phyloP scores from a whole-genome alignment of 2,888 invertebrate species.

The Agrilus biguttatus region DNA sequence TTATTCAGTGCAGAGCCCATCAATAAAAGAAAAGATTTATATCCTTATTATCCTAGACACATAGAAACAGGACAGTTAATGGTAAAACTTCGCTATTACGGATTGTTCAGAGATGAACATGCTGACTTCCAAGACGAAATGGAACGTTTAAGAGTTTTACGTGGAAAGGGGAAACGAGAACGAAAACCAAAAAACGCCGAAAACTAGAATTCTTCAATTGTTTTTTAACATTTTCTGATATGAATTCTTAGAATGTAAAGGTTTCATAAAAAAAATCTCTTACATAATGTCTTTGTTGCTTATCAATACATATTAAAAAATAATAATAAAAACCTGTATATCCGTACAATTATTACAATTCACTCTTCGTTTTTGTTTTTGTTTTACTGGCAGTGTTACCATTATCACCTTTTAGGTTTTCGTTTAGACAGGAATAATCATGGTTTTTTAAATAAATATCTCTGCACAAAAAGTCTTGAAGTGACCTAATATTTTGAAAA shows the following conservation, averaged over 20 bases:
- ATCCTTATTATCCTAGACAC: conserved; percentile 78
- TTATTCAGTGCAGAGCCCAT: conserved; percentile 64
- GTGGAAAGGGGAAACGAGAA: conserved; percentile 54
- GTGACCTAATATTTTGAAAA: conserved; percentile 52
- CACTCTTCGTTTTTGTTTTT: conserved; percentile 12
- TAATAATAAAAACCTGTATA: too few relatives aligned
- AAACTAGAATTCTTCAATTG: not conserved
- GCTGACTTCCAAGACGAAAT: conserved; percentile 82
- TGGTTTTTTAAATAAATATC: conserved; percentile 54
- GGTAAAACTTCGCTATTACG: conserved; percentile 57
- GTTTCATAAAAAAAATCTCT: not conserved
- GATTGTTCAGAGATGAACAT: conserved; percentile 76
- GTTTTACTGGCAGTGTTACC: conserved; percentile 13
- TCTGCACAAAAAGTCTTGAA: conserved; percentile 64
- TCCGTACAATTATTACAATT: conserved; percentile 12
- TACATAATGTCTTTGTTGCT: not conserved
- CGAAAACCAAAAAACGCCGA: conserved; percentile 10
- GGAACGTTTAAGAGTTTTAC: conserved; percentile 54
- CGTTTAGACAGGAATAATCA: conserved; percentile 54
- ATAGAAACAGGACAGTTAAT: conserved; percentile 61
- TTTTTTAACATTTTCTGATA: not conserved
- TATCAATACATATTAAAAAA: not conserved
- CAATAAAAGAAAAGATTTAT: conserved; percentile 54
- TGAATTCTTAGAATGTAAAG: not conserved
- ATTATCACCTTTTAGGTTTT: conserved; percentile 32